A percentile compares a stretch with the other conserved stretches of the same genome.
Evolutionary conservation across 2,113 vertebrate genomes (phyloP).

Genomic region (Psettodes erumei): DNA sequence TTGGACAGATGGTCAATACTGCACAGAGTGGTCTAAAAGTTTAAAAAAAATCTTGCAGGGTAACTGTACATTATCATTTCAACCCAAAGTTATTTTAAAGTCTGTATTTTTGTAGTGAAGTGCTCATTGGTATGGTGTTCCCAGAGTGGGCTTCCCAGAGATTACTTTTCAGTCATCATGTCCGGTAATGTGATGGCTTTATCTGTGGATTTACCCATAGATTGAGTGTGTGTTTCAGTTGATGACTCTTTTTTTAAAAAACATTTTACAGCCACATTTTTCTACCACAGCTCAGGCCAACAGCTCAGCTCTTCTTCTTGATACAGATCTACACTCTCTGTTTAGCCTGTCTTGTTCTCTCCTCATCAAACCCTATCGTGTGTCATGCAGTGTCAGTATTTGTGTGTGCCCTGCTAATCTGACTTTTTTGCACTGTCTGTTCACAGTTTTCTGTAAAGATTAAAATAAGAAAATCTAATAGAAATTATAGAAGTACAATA

Average conservation of each 20-base stretch:
- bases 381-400: background rate
- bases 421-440: no score
- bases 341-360: background rate
- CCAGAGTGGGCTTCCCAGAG: background rate
- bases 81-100: background rate
- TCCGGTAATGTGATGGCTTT: background rate
- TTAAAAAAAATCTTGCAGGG: background rate
- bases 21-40: background rate
- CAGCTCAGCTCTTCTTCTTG: background rate
- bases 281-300: background rate
- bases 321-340: background rate
- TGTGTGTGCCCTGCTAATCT: no score
- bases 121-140: background rate
- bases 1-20: background rate
- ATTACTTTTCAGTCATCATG: background rate
- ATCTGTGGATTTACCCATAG: background rate
- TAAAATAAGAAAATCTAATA: background rate
- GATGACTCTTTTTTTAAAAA: background rate
- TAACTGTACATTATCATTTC: background rate
- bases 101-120: background rate
- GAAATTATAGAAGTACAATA: background rate
- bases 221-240: background rate
- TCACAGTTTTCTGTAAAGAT: background rate
- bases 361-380: background rate
- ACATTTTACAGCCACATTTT: background rate